A percentile compares a stretch with the other conserved stretches of the same genome.
Conservation (phyloP, 2,888 invertebrate genomes). For the Rotaria magnacalcarata region DNA sequence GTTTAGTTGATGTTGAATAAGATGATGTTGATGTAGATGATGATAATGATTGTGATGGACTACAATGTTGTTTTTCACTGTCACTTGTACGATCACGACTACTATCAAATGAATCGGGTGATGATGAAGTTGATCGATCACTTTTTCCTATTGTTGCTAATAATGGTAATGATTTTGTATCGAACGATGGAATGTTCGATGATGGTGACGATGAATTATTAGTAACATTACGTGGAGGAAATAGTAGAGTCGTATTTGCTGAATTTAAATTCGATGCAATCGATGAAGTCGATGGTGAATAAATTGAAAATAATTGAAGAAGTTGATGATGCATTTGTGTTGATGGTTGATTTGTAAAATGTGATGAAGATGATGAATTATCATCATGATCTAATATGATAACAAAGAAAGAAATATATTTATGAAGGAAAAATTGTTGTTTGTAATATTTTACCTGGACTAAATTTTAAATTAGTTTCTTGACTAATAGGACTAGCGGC, state of each 20-base stretch:
- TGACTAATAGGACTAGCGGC: not conserved
- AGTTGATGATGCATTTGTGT: not conserved
- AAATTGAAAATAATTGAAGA: constrained; percentile 8
- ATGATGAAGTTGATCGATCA: not conserved
- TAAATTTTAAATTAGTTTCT: not conserved
- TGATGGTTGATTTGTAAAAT: not conserved
- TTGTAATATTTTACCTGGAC: not conserved
- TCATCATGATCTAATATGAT: not conserved
- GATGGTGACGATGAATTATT: not conserved
- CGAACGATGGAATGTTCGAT: not conserved
- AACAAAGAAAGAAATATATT: too few relatives aligned
- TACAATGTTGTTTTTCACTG: constrained; percentile 11
- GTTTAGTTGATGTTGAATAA: not conserved
- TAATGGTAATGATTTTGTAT: not conserved
- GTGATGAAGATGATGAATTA: not conserved
- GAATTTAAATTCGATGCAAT: not conserved
- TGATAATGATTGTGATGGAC: constrained; percentile 8
- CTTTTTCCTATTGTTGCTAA: not conserved
- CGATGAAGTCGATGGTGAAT: not conserved
- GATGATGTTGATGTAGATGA: constrained; percentile 21
- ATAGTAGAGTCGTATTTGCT: not conserved
- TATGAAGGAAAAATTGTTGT: too few relatives aligned
- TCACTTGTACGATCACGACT: constrained; percentile 18
- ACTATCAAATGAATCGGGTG: not conserved
- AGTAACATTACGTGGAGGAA: not conserved